These are phyloP conservation scores for Achroia grisella DNA, from an alignment of 1,140 invertebrate genomes.

Conservation along the genomic window DNA sequence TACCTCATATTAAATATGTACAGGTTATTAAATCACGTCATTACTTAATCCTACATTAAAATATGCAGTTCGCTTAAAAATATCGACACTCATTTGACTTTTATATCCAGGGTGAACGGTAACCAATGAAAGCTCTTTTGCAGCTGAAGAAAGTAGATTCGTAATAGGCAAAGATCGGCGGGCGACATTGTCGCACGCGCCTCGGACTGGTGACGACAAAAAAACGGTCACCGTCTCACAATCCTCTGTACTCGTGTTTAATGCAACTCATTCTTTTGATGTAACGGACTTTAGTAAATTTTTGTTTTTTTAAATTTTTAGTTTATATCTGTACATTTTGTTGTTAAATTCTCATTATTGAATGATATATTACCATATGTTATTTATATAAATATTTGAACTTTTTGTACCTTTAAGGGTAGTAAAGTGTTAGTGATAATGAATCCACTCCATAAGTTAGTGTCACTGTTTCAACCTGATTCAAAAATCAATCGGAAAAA, in stretches of 20 bases:
- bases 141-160: conserved; percentile 43
- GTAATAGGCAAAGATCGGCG: conserved; percentile 33
- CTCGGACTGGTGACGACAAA: background rate
- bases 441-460: conserved; percentile 60
- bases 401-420: background rate
- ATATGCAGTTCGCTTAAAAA: too few species aligned
- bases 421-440: conserved; percentile 17
- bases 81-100: background rate
- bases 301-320: background rate
- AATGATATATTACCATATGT: too few species aligned
- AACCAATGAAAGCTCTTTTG: conserved; percentile 38
- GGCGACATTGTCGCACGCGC: conserved; percentile 31
- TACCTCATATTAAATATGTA: too few species aligned
- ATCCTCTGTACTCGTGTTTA: background rate
- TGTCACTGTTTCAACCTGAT: conserved; percentile 58
- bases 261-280: background rate
- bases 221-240: background rate
- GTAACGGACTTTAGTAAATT: background rate
- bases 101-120: conserved; percentile 28
- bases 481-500: conserved; percentile 41
- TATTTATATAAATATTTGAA: conserved; percentile 4
- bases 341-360: too few species aligned
- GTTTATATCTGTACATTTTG: background rate
- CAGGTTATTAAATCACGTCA: too few species aligned
- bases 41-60: too few species aligned